These are phyloP conservation scores for Cairina moschata DNA, from an alignment of 2,113 vertebrate species.

Conservation along the genomic window DNA sequence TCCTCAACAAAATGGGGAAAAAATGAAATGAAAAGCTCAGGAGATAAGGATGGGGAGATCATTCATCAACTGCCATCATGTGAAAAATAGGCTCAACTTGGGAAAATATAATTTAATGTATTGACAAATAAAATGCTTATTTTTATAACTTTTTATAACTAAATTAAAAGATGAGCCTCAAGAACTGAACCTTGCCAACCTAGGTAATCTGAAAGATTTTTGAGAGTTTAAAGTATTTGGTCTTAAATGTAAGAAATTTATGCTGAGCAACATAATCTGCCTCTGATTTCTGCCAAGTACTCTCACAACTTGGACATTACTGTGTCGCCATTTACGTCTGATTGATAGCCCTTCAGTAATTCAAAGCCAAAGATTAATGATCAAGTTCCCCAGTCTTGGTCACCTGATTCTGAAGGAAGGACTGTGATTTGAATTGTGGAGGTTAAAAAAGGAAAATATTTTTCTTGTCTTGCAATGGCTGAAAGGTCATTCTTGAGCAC, in stretches of 20 bases:
- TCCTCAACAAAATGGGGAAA: background rate
- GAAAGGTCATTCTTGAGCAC: conserved; percentile 68
- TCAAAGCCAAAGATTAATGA: conserved; percentile 41
- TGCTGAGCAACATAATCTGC: background rate
- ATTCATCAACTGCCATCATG: fast-evolving
- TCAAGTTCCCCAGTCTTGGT: background rate
- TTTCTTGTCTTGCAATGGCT: conserved; percentile 54
- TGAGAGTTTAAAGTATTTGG: background rate
- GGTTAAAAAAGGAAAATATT: conserved; percentile 64
- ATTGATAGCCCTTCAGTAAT: background rate
- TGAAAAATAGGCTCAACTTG: background rate
- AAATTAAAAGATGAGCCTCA: background rate
- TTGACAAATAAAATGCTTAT: background rate
- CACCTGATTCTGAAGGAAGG: conserved; percentile 9
- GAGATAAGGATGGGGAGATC: background rate
- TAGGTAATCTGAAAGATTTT: background rate
- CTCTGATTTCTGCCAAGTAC: background rate
- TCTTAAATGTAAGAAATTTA: background rate
- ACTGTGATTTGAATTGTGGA: conserved; percentile 13
- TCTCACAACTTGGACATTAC: background rate
- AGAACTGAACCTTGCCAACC: background rate
- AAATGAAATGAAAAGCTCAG: background rate
- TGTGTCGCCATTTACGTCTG: background rate
- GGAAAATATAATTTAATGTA: background rate
- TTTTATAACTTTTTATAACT: background rate